A percentile compares a stretch with the other conserved stretches of the same genome.
Evolutionary conservation across 1,140 invertebrate species (phyloP).

Genomic region (Steinernema khuongi): DNA sequence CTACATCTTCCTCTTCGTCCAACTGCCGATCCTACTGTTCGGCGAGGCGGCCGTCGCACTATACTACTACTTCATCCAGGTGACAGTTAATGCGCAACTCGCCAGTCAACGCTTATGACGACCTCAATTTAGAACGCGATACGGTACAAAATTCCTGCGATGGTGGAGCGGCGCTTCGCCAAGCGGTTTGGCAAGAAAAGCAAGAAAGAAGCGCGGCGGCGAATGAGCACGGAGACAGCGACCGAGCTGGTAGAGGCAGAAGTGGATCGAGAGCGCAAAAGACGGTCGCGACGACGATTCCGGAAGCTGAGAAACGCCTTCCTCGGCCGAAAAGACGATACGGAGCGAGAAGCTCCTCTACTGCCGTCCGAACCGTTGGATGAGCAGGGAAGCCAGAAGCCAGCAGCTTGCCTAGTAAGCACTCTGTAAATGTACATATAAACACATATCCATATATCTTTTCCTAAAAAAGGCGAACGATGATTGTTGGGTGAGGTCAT

Average conservation of each 20-base stretch:
- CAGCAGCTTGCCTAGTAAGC: too few relatives aligned
- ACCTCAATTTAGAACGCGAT: background rate
- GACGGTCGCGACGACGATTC: background rate
- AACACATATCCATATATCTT: too few relatives aligned
- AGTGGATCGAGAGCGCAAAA: background rate
- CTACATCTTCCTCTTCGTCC: background rate
- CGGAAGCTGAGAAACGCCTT: background rate
- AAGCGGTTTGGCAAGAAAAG: background rate
- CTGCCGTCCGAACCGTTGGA: background rate
- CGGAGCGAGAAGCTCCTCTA: background rate
- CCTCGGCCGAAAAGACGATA: background rate
- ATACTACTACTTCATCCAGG: background rate
- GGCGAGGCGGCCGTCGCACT: background rate
- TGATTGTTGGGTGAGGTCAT: too few relatives aligned
- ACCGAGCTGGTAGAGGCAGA: background rate
- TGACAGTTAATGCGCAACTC: background rate
- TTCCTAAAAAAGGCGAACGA: too few relatives aligned
- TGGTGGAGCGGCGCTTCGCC: background rate
- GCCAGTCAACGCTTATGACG: background rate
- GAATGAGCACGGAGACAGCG: background rate
- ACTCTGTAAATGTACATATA: too few relatives aligned
- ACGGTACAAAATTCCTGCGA: background rate
- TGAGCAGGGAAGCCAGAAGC: background rate
- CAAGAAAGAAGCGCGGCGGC: background rate
- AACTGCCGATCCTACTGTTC: background rate